A percentile compares a stretch with the other conserved stretches of the same genome.
phyloP scores from a whole-genome alignment of 2,113 vertebrate genomes.

The Ailuropoda melanoleuca region DNA sequence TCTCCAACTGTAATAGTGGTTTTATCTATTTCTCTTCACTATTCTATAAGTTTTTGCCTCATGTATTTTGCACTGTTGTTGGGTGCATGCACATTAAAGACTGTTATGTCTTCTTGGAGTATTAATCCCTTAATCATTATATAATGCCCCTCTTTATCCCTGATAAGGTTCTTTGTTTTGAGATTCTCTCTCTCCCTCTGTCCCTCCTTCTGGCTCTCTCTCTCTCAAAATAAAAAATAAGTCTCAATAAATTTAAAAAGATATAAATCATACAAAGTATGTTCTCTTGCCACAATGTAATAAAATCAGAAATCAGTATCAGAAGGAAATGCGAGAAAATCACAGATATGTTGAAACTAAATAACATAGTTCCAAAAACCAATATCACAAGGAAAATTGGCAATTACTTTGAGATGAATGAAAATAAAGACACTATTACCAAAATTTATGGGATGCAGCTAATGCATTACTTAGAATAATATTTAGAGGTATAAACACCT shows the following conservation, averaged over 20 bases:
- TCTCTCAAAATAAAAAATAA: background rate
- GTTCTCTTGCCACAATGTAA: background rate
- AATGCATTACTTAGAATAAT: background rate
- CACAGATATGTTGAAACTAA: background rate
- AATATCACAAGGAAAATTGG: background rate
- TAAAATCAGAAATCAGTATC: background rate
- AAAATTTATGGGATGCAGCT: background rate
- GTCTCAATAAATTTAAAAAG: background rate
- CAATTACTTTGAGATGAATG: background rate
- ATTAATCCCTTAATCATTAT: background rate
- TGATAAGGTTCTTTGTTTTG: background rate
- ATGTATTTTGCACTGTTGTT: too few relatives aligned
- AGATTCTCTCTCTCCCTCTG: background rate
- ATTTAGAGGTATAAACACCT: background rate
- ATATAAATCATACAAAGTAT: background rate
- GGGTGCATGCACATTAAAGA: background rate
- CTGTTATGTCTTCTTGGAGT: background rate
- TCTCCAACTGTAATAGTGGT: too few relatives aligned
- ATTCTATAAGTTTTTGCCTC: too few relatives aligned
- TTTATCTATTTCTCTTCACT: too few relatives aligned
- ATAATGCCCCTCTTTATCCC: background rate
- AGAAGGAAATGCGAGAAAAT: constrained; percentile 11
- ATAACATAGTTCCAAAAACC: background rate
- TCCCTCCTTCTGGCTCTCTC: background rate
- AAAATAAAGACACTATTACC: background rate